Conservation (phyloP, 2,888 invertebrate genomes). For the Drosophila demipolita region DNA sequence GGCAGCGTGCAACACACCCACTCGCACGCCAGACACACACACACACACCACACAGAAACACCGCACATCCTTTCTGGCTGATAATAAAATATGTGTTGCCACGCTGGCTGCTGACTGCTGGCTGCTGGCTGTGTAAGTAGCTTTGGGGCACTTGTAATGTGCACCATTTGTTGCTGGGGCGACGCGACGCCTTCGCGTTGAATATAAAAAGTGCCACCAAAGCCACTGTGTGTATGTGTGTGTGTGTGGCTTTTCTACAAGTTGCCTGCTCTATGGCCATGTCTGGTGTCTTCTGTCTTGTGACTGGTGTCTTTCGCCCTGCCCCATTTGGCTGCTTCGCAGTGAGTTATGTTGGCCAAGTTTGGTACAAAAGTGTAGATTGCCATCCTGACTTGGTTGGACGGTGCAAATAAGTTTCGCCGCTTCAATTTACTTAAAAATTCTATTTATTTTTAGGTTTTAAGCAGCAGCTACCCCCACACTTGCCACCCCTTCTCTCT, state of each 20-base stretch:
- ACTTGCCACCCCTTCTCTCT: not conserved
- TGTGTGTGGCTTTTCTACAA: conserved; percentile 49
- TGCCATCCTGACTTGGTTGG: conserved; percentile 43
- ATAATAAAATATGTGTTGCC: conserved; percentile 66
- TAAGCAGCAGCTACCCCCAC: conserved; percentile 40
- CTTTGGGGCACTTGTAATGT: conserved; percentile 65
- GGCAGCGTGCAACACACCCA: conserved; percentile 10
- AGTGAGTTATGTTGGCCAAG: conserved; percentile 75
- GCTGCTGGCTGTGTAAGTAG: conserved; percentile 54
- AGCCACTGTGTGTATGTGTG: conserved; percentile 43
- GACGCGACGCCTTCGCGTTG: conserved; percentile 10
- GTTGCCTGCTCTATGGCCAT: conserved; percentile 31
- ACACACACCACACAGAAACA: conserved; percentile 5
- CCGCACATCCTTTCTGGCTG: conserved; percentile 33
- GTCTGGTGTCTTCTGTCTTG: conserved; percentile 16
- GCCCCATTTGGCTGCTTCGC: conserved; percentile 12
- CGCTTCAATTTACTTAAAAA: conserved; percentile 75
- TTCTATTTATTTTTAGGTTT: conserved; percentile 74
- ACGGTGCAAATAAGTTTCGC: conserved; percentile 62
- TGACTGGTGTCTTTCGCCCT: not conserved
- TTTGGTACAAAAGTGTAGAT: conserved; percentile 69
- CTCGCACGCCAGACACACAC: not conserved
- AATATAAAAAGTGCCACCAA: conserved; percentile 59
- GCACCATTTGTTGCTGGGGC: conserved; percentile 60
- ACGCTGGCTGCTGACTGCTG: conserved; percentile 42